A percentile compares a stretch with the other conserved stretches of the same genome.
These are phyloP conservation scores for Octonoba sinensis DNA, from an alignment of 2,888 invertebrate species.

Conservation along the genomic window DNA sequence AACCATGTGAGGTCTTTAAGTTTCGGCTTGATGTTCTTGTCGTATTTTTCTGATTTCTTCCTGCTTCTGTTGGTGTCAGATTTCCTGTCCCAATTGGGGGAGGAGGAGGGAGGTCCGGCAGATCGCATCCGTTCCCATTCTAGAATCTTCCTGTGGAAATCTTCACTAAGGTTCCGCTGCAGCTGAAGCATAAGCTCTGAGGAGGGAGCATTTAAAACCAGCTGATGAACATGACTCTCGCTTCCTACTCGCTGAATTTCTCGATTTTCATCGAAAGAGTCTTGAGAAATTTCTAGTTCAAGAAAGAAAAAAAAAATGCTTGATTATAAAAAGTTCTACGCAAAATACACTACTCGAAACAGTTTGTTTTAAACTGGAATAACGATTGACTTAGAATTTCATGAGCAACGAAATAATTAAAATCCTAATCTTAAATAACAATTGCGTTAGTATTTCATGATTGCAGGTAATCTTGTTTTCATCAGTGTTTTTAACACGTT, in stretches of 20 bases:
- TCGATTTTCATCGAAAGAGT: constrained; percentile 9
- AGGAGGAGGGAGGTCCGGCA: not conserved
- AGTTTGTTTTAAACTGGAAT: too few relatives aligned
- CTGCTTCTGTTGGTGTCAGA: constrained; percentile 33
- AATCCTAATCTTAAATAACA: too few relatives aligned
- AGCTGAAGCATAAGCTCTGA: constrained; percentile 71
- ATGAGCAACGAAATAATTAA: not conserved
- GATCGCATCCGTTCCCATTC: constrained; percentile 80
- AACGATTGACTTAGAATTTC: too few relatives aligned
- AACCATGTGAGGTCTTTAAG: constrained; percentile 73
- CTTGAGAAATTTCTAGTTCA: constrained; percentile 20
- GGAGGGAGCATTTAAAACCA: constrained; percentile 34
- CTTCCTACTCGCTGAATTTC: constrained; percentile 50
- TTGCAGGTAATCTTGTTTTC: too few relatives aligned
- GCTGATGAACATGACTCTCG: constrained; percentile 49
- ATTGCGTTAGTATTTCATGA: too few relatives aligned
- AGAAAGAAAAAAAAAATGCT: not conserved
- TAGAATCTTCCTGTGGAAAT: constrained; percentile 85
- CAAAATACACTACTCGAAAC: too few relatives aligned
- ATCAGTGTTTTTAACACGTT: too few relatives aligned
- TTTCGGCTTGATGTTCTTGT: constrained; percentile 48
- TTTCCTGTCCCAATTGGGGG: constrained; percentile 21
- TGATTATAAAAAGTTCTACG: too few relatives aligned
- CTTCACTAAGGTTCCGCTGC: constrained; percentile 79
- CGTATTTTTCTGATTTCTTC: constrained; percentile 46